Base-by-base conservation (phyloP, 2,113 vertebrate species). In the Sterrhoptilus dennistouni region DNA sequence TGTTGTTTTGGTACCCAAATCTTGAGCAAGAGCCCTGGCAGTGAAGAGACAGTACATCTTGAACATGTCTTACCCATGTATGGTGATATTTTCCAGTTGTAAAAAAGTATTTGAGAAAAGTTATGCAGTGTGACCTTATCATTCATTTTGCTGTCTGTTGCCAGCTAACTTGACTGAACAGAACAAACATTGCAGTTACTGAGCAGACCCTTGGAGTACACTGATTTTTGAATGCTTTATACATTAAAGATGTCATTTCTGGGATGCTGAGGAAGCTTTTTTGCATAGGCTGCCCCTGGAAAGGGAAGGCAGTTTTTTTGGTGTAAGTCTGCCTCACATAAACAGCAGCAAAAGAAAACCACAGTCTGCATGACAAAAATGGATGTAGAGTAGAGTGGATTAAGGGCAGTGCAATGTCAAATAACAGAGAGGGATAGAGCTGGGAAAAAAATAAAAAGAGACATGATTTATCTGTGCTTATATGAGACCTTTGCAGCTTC, bases 21-120 rank as follows among this genome's bases (percentile, higher is more conserved):
- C 64, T 70, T 12, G 8, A 83, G 79, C 84, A 74, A 76, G 78
- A 85, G 85, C 40, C 63, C 54, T 3, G 1, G 61, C 20, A 0
- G 44, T 22, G 47, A 90, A 66, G 29, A 86, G 56, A 75, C 75
- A 91, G 59, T 23, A 31, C 5, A 0, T 83, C 82, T 40, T 89
- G 69, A 85, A 61, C 42, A 35, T 1, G 1, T 80, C 77, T 83
- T 91, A 77, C 12, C 90, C 88, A 68, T 88, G 74, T 96, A 93
- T 65, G 91, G 91, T 65, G 65, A 10, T 91, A 93, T 74, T 81
- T 96, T 74, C 87, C 87, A 94, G 85, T 64, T 95, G 82, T 64
- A 74, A 75, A 70, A n/a, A 91, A 83, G 42, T 44, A 66, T 85
- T 88, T 74, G 68, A 86, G 63, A 91, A 83, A 96, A 96, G 66